These are phyloP conservation scores for Athalia cordata DNA, from an alignment of 2,888 invertebrate genomes.

Conservation along the genomic window DNA sequence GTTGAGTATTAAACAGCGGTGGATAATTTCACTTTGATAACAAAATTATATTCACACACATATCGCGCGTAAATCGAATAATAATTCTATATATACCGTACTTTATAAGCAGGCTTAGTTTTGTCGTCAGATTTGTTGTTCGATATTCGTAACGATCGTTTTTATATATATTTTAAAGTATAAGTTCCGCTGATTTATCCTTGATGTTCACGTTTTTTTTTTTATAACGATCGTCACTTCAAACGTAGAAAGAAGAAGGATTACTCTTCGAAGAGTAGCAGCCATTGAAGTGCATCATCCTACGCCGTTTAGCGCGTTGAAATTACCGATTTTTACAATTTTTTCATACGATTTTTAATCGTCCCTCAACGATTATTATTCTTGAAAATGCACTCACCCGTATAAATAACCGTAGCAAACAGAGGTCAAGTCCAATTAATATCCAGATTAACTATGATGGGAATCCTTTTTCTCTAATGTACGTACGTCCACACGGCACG, in stretches of 20 bases:
- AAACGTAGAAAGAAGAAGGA: conserved; percentile 14
- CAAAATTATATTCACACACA: too few species aligned
- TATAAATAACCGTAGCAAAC: not conserved
- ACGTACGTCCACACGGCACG: conserved; percentile 33
- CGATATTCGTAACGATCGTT: too few species aligned
- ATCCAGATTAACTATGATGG: conserved; percentile 12
- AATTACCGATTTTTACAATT: conserved; percentile 1
- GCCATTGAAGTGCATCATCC: conserved; percentile 27
- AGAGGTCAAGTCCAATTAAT: conserved; percentile 1
- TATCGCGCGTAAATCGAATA: too few species aligned
- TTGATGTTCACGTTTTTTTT: not conserved
- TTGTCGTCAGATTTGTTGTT: too few species aligned
- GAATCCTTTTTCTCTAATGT: not conserved
- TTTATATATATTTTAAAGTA: too few species aligned
- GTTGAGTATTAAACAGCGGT: too few species aligned
- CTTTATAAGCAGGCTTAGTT: too few species aligned
- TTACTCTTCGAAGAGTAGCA: conserved; percentile 17
- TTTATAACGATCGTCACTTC: conserved; percentile 14
- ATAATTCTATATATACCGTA: too few species aligned
- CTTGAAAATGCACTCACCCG: not conserved
- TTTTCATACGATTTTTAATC: not conserved
- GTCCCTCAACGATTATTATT: not conserved
- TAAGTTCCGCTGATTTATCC: not conserved
- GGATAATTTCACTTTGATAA: too few species aligned
- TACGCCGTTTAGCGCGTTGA: conserved; percentile 8